A percentile compares a stretch with the other conserved stretches of the same genome.
phyloP scores from a whole-genome alignment of 2,888 invertebrate species.

The Acutogordius australiensis region DNA sequence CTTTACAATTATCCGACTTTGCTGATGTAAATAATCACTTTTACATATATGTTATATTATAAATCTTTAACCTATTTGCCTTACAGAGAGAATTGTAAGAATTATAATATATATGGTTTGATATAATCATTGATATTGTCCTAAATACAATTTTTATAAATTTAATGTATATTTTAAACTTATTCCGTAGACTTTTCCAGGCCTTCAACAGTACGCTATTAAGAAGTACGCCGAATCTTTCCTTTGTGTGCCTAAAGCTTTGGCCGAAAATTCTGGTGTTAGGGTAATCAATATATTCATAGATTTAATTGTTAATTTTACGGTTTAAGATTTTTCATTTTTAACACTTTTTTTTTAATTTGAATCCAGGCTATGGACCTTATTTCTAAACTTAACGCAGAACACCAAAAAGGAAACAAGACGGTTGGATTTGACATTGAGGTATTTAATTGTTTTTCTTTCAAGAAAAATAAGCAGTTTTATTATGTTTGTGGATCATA shows the following conservation, averaged over 20 bases:
- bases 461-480: not conserved
- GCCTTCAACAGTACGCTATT: constrained; percentile 81
- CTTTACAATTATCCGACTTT: constrained; percentile 49
- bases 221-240: constrained; percentile 56
- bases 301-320: too few relatives aligned
- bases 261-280: constrained; percentile 75
- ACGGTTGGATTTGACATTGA: constrained; percentile 60
- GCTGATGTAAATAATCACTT: constrained; percentile 33
- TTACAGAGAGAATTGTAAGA: too few relatives aligned
- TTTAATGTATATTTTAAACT: too few relatives aligned
- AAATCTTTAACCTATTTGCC: too few relatives aligned
- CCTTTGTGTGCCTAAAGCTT: constrained; percentile 57
- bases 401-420: constrained; percentile 60
- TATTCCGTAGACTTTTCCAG: constrained; percentile 56
- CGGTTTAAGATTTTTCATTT: not conserved
- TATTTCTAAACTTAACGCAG: constrained; percentile 56
- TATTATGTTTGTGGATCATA: constrained; percentile 14
- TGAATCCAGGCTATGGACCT: constrained; percentile 38
- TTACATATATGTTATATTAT: too few relatives aligned
- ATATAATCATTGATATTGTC: too few relatives aligned
- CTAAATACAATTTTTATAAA: too few relatives aligned
- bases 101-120: too few relatives aligned
- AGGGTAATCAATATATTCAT: constrained; percentile 26
- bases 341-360: not conserved
- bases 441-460: constrained; percentile 22